A percentile compares a stretch with the other conserved stretches of the same genome.
Conservation (phyloP, 2,797 vertebrate species). For the Danio albolineatus region DNA sequence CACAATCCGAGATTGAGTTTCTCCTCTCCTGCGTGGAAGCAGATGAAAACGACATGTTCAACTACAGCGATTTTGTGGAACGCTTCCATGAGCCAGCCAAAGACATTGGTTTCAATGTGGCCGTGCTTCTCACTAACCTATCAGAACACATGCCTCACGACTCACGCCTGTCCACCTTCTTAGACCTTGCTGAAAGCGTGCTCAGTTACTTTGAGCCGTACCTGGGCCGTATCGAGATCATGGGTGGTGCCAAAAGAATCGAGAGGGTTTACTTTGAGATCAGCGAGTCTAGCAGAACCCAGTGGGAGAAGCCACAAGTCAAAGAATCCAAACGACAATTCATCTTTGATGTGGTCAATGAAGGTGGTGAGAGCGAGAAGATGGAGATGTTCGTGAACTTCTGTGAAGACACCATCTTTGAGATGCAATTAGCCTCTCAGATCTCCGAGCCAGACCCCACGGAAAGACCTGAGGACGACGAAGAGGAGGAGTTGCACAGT, state of each 20-base stretch:
- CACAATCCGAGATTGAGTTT: constrained; percentile 88
- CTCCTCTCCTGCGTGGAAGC: constrained; percentile 88
- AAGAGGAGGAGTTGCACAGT: constrained; percentile 83
- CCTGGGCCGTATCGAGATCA: constrained; percentile 96
- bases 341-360: constrained; percentile 99
- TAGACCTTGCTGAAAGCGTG: constrained; percentile 92
- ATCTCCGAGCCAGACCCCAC: constrained; percentile 90
- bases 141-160: constrained; percentile 98
- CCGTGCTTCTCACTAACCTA: constrained; percentile 93
- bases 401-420: constrained; percentile 99
- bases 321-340: constrained; percentile 98
- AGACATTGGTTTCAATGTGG: constrained; percentile 98
- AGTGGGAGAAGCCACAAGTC: constrained; percentile 99
- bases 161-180: constrained; percentile 86
- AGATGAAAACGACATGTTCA: constrained; percentile 92
- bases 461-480: constrained; percentile 86
- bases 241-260: constrained; percentile 96
- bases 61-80: constrained; percentile 88
- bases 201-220: constrained; percentile 97
- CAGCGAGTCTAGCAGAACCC: constrained; percentile 95
- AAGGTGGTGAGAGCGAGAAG: constrained; percentile 96
- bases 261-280: constrained; percentile 99
- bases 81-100: constrained; percentile 91
- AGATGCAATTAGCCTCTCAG: constrained; percentile 98
- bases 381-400: constrained; percentile 99